Base-by-base conservation (phyloP, 2,797 vertebrate species). In the Ctenopoma kingsleyae region DNA sequence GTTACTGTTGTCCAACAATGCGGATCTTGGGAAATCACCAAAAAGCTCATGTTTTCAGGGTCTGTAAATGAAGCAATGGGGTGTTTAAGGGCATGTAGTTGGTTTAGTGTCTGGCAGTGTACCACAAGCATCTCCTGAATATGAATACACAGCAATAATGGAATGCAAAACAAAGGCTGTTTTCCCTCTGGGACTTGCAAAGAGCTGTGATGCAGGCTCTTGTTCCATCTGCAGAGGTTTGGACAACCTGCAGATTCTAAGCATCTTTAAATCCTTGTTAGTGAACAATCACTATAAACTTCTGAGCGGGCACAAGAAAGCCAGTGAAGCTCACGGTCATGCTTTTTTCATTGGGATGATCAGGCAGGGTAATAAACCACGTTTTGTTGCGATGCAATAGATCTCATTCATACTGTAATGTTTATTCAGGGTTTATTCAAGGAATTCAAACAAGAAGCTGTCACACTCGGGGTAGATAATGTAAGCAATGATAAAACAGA, bases 381-480 rank as follows among this genome's bases (percentile, higher is more conserved):
- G 58, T 60, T 72, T 80, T 83, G 63, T 78, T 66, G 54, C 44
- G 2, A 36, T 57, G 72, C 73, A 74, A 75, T 61, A 74, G 44
- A 81, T 76, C 59, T 82, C 76, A 90, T 91, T 90, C 76, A 88
- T 87, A 85, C 89, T 91, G 35, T 77, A 88, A 87, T 88, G 79
- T 57, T 87, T 80, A 81, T 84, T 90, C 70, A 71, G 69, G 78
- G 79, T 57, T 87, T 80, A 81, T 84, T 90, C 70, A 71, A 71
- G 78, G 84, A 89, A 85, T 87, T 82, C 63, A 59, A 63, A 87
- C 77, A 61, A 71, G 68, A 78, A 63, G 74, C 75, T 72, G 54
- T 67, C 51, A 17, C 70, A 62, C 3, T 62, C 55, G 25, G 25
- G 41, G 50, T 15, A 65, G 49, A 52, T 80, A 80, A 89, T 82